Evolutionary conservation across 2,888 invertebrate genomes (phyloP), one percentile per base, ranked within the genome.

Genomic region (Aphelenchoides bicaudatus): DNA sequence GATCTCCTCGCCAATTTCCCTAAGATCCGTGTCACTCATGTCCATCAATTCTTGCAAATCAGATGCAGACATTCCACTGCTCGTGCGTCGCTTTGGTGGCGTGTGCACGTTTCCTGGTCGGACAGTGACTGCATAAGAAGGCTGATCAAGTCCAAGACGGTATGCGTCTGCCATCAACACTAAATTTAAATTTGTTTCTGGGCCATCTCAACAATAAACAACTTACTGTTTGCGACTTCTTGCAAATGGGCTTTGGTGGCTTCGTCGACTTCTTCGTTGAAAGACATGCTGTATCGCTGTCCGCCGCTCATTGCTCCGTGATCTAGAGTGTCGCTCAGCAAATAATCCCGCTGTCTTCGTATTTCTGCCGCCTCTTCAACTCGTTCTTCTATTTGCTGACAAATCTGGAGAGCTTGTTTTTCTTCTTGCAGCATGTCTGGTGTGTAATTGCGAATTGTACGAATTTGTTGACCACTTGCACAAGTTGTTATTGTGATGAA

Each of bases 131-230:
- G 52, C 23, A 30, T 51, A 16, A 1, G 52, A 34, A 8, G 52
- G 52, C 21, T 51, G 31, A 3, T 51, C 52, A 1, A 51, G 25
- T 1, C 52, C 52, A 10, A 51, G 28, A 27, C 39, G 16, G 16
- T 51, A 39, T 13, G 52, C 52, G 21, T 51, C 52, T 19, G 39
- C 19, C 52, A 51, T 51, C 52, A 51, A 30, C 52, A 51, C n/a
- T n/a, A n/a, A n/a, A n/a, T n/a, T n/a, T n/a, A n/a, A n/a, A n/a
- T n/a, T n/a, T n/a, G n/a, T n/a, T n/a, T n/a, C n/a, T n/a, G n/a
- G n/a, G n/a, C n/a, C n/a, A n/a, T n/a, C n/a, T n/a, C n/a, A n/a
- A n/a, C n/a, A n/a, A n/a, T n/a, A n/a, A n/a, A n/a, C n/a, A n/a
- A n/a, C n/a, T n/a, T n/a, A n/a, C n/a, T 51, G 37, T 51, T 51